Base-by-base conservation (phyloP, 2,888 invertebrate species). In the Pegoplata infirma region DNA sequence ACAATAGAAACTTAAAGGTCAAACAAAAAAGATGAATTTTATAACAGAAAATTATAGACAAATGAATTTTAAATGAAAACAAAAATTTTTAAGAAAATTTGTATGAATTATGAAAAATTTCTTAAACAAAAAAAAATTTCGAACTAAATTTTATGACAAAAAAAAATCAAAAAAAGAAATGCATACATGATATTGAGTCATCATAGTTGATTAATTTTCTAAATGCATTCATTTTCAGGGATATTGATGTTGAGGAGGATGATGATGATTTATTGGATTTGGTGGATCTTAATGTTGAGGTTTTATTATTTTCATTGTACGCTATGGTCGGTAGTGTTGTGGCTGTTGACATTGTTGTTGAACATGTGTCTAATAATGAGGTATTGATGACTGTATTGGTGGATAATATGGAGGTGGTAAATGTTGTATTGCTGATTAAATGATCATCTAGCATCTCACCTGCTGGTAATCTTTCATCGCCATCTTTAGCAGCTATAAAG, bases 381-480 rank as follows among this genome's bases (percentile, higher is more conserved):
- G 79, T 76, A 76, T 79, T 79, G 79, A 79, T 79, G 79, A 79
- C 79, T 61, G 79, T 82, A 77, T 81, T 77, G 69, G 76, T 82
- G 81, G 78, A 80, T 80, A 74, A 47, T 77, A 77, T 80, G 80
- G 76, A 76, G 68, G 78, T 78, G 78, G 81, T 75, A 81, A 69
- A 76, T 78, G 73, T 82, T 80, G 81, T 80, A 80, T 63, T 84
- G 77, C 73, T 74, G 73, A 80, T 74, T 77, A 80, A 83, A 82
- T 83, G 72, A 82, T 82, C 81, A 68, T 80, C 84, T 89, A 82
- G 84, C 86, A 84, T 86, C 88, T 89, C 92, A 93, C 93, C 93
- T 93, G 93, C 92, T 85, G 93, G 93, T 86, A 92, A 90, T 89
- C 93, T 90, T 89, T 93, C 93, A 89, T 93, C 93, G 86, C 93